Base-by-base conservation (phyloP, 2,113 vertebrate genomes). In the Galeopterus variegatus region DNA sequence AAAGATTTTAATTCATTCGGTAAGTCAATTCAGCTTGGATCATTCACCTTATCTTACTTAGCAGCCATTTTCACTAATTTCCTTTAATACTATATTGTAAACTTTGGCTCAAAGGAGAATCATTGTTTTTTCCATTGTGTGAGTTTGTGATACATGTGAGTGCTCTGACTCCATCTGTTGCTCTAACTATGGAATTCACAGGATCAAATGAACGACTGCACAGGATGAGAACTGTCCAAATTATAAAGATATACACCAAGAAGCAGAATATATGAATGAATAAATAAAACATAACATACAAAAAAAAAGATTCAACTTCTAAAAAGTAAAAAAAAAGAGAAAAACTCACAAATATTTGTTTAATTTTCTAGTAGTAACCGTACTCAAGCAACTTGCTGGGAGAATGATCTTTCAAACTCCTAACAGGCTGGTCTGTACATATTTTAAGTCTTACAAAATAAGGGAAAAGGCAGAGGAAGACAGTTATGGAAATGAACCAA, bases 71-170 rank as follows among this genome's bases (percentile, higher is more conserved):
- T 41, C 36, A 82, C 80, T 98, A 72, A 98, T 98, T 98, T 98
- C 99, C 98, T 95, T 90, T 97, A 97, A 97, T 90, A 50, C 98
- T 56, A 15, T 56, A 98, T 98, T 98, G 97, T 98, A 95, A 98
- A 97, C 98, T 98, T 98, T 99, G 98, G 98, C 98, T 98, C 97
- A 95, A 95, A 97, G 97, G 97, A 92, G 96, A 98, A 98, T 98
- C 97, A 96, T 98, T 98, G 41, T 82, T 98, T 97, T 98, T 98
- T 41, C 41, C 92, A 23, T 64, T 10, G 9, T 99, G 98, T 99
- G 98, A 98, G 98, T 98, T 98, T 98, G 97, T 98, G 98, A 98
- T 99, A 98, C 98, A 98, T 99, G 99, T 98, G 97, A 98, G 94
- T 99, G 98, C 98, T 98, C 98, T 98, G 96, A 98, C 98, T 98